Evolutionary conservation across 1,140 invertebrate genomes (phyloP), one percentile per base, ranked within the genome.

Genomic region (Tetragnatha versicolor): DNA sequence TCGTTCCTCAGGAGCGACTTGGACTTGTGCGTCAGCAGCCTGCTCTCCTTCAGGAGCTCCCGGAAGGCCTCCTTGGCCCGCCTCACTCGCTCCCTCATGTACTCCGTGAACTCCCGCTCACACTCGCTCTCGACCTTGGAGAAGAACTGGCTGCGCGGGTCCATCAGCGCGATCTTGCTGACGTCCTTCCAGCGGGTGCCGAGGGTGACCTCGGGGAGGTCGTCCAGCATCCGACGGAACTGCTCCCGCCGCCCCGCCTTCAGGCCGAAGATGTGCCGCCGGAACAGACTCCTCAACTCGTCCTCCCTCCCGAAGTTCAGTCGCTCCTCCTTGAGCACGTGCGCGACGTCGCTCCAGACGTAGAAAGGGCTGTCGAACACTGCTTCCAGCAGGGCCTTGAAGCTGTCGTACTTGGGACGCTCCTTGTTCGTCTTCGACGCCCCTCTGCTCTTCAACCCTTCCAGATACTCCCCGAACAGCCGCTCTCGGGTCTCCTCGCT

Each of bases 91-190:
- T 98, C 95, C 84, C 96, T 95, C 51, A 98, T 90, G 85, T 97
- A 99, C 83, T 98, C 95, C 81, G 94, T 92, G 87, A 97, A 99
- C 85, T 98, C 98, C 51, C 94, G 90, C 86, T 99, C 98, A 85
- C 95, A 93, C 88, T 94, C 93, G 90, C 92, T 84, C 84, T 97
- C 93, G 84, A 92, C 95, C 14, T 92, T 92, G 27, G 93, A 92
- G 87, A 97, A 98, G 84, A 94, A 94, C 4, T 91, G 88, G 85
- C 95, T 97, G 81, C 94, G 87, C 14, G 95, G 93, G 88, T 98
- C 95, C 55, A 97, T 94, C 85, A 93, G 94, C 25, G 99, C 90
- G 47, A 90, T 85, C 85, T 93, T 95, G 82, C 93, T 93, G 2
- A 97, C 91, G 83, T 98, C 96, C 81, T 94, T 93, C 97, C 97